Percentiles rank a stretch among this genome's conserved stretches.
Conservation (phyloP, 2,888 invertebrate genomes). For the Macaria notata region DNA sequence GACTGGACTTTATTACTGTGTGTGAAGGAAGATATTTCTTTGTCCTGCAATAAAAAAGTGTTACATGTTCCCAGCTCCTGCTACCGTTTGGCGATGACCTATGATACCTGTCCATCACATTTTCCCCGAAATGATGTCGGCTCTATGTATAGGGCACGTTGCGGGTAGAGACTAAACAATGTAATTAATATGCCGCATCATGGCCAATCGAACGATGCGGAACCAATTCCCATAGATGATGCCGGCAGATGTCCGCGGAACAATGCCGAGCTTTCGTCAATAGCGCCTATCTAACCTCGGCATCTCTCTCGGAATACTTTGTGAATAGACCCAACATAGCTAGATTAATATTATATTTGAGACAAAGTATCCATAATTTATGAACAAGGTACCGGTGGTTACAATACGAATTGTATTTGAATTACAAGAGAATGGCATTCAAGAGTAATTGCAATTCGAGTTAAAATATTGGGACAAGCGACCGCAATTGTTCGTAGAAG, state of each 20-base stretch:
- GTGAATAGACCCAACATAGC: slow-evolving; percentile 17
- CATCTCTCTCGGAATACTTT: slow-evolving; percentile 27
- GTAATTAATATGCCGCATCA: slow-evolving; percentile 41
- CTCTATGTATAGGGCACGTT: slow-evolving; percentile 6
- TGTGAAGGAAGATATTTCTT: not conserved
- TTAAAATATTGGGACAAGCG: slow-evolving; percentile 36
- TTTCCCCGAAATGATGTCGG: slow-evolving; percentile 5
- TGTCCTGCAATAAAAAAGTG: not conserved
- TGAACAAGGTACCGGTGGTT: slow-evolving; percentile 5
- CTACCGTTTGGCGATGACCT: not conserved
- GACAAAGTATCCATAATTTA: slow-evolving; percentile 12
- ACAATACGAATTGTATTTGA: slow-evolving; percentile 16
- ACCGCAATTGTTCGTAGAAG: slow-evolving; percentile 49
- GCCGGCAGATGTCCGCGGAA: slow-evolving; percentile 58
- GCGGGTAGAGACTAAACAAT: slow-evolving; percentile 25
- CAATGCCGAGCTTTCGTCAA: slow-evolving; percentile 54
- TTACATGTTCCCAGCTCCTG: not conserved
- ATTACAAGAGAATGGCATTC: slow-evolving; percentile 22
- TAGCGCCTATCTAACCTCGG: slow-evolving; percentile 32
- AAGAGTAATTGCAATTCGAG: slow-evolving; percentile 29
- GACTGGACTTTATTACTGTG: slow-evolving; percentile 10
- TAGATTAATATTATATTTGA: slow-evolving; percentile 12
- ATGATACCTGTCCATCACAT: not conserved
- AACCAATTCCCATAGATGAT: slow-evolving; percentile 48
- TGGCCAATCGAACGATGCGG: slow-evolving; percentile 41